These are phyloP conservation scores for Drosophila picticornis DNA, from an alignment of 2,888 invertebrate genomes.

Conservation along the genomic window DNA sequence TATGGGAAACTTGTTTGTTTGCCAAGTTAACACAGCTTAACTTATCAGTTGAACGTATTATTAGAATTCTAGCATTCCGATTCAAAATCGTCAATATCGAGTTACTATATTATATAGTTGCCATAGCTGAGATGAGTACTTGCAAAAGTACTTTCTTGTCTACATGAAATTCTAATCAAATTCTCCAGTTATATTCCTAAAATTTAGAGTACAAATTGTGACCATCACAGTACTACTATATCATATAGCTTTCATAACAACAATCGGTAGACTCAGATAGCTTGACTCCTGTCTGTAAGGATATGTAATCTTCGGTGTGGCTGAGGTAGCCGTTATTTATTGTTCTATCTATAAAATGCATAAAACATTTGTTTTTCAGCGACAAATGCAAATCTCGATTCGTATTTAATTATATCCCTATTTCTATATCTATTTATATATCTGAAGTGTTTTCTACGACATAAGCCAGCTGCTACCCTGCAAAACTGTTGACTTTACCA, in stretches of 20 bases:
- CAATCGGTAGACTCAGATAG: background rate
- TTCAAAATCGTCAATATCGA: background rate
- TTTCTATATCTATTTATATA: background rate
- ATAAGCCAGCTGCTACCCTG: conserved; percentile 43
- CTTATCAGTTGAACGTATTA: background rate
- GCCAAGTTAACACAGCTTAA: background rate
- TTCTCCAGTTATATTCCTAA: background rate
- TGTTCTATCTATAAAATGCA: background rate
- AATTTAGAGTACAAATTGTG: background rate
- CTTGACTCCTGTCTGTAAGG: background rate
- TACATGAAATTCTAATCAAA: too few species aligned
- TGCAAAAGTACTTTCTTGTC: background rate
- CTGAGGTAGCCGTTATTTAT: background rate
- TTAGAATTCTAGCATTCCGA: background rate
- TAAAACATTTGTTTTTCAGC: background rate
- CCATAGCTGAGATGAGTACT: background rate
- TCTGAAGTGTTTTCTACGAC: conserved; percentile 44
- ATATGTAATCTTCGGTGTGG: background rate
- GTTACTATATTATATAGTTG: background rate
- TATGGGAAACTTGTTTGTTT: background rate
- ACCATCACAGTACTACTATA: background rate
- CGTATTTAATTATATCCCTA: background rate
- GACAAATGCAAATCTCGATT: background rate
- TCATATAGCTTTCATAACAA: background rate
- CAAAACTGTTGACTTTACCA: conserved; percentile 42